Evolutionary conservation across 2,113 vertebrate species (phyloP).

Genomic region (Cavia aperea): DNA sequence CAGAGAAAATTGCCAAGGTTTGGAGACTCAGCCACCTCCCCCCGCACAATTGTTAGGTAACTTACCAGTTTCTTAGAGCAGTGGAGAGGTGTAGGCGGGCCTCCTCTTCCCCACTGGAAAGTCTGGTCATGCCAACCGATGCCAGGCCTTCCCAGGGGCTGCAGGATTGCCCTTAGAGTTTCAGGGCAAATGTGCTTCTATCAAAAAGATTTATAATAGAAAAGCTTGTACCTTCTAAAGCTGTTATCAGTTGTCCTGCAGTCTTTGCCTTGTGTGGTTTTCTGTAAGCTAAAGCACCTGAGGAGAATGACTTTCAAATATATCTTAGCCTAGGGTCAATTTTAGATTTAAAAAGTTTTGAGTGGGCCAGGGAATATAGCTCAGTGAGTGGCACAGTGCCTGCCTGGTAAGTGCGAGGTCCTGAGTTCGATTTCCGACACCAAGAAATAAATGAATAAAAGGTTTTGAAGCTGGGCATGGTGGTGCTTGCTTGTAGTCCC

Average conservation of each 20-base stretch:
- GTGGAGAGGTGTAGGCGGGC: not conserved
- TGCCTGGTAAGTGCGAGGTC: too few relatives aligned
- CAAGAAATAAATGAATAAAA: too few relatives aligned
- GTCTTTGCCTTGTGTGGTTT: not conserved
- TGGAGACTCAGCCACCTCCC: not conserved
- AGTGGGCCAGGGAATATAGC: too few relatives aligned
- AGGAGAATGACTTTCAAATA: not conserved
- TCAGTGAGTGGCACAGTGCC: too few relatives aligned
- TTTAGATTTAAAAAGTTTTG: not conserved
- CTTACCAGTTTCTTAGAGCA: not conserved
- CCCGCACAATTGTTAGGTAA: not conserved
- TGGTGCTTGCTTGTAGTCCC: not conserved
- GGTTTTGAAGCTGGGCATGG: not conserved
- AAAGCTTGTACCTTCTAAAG: not conserved
- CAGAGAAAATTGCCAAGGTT: not conserved
- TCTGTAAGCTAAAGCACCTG: not conserved
- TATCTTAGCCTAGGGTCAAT: not conserved
- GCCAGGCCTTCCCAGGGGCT: not conserved
- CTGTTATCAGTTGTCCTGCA: not conserved
- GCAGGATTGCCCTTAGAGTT: not conserved
- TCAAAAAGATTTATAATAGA: not conserved
- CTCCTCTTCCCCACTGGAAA: not conserved
- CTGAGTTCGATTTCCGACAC: too few relatives aligned
- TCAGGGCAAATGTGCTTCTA: not conserved
- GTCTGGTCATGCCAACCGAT: not conserved